Base-by-base conservation (phyloP, 2,888 invertebrate genomes). In the Deilephila porcellus region DNA sequence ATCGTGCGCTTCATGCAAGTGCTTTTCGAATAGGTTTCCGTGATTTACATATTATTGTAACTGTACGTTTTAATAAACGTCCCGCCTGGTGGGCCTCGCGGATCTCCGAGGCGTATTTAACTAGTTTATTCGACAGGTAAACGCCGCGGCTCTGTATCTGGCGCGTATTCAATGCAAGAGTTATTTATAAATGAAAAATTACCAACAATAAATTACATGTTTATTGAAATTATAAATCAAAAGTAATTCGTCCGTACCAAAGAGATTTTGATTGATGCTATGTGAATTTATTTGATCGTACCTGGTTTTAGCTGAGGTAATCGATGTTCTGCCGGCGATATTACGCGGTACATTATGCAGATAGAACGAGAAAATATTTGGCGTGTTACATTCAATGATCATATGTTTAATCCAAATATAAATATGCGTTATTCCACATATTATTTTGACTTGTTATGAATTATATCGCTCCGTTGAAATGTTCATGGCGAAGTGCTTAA, bases 131-230 rank as follows among this genome's bases (percentile, higher is more conserved):
- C 62, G 53, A 34, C 62, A 72, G 56, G 70, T 71, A 71, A 71
- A 59, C 70, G 56, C 70, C 17, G 56, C 32, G 34, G 19, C n/a
- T n/a, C 72, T 74, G 74, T 73, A 72, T 73, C 75, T 83, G 79
- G 82, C 84, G 82, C 76, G 76, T 76, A 73, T 76, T 80, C 83
- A 78, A 79, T 74, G 63, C 14, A 59, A 71, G 53, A 60, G 70
- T 71, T 77, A 77, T 81, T 78, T 75, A 75, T 74, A 77, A 77
- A 76, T 74, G 70, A 82, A 75, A 72, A 59, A 76, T 71, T 59
- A 76, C 78, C 75, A 74, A 72, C 77, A 75, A 78, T 83, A 82
- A 82, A 82, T 76, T 76, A 75, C 52, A 72, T 72, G 76, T 78
- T 71, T 79, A 80, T 76, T 79, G 75, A 77, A 79, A 75, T 71